Evolutionary conservation across 35 echinoderm and acorn worm species (phyloP).

Genomic region (Patiria miniata): DNA sequence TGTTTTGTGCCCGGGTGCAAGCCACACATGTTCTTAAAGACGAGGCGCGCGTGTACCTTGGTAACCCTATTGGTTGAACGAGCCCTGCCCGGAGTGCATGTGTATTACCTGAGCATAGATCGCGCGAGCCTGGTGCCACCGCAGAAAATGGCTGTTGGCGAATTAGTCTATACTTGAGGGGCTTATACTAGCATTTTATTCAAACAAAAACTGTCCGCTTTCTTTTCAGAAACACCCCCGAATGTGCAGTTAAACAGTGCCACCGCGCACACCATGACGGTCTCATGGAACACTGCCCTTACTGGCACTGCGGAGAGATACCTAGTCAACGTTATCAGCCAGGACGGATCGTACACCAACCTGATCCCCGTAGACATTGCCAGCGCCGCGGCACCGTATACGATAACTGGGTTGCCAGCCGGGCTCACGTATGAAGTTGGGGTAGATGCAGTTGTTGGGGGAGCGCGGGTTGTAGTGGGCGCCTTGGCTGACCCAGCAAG

Average conservation of each 20-base stretch:
- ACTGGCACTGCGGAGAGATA: not conserved
- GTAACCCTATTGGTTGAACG: too few species aligned
- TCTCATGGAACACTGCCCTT: not conserved
- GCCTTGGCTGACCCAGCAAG: not conserved
- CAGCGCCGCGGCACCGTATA: not conserved
- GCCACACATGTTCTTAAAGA: too few species aligned
- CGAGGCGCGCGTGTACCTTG: too few species aligned
- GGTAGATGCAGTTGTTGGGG: not conserved
- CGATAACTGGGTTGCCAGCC: not conserved
- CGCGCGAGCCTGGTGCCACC: too few species aligned
- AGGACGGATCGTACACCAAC: not conserved
- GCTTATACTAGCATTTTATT: too few species aligned
- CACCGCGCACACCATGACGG: not conserved
- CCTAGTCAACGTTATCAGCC: conserved; percentile 9
- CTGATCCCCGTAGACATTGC: not conserved
- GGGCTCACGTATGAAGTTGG: not conserved
- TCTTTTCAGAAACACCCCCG: not conserved
- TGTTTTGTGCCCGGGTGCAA: too few species aligned
- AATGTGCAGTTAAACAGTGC: not conserved
- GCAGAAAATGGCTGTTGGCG: too few species aligned
- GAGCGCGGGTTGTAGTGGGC: not conserved
- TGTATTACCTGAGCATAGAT: too few species aligned
- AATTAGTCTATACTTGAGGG: too few species aligned
- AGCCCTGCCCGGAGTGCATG: too few species aligned
- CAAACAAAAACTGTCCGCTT: too few species aligned